phyloP scores from a whole-genome alignment of 2,888 invertebrate species.

The Mesochorus sp. region DNA sequence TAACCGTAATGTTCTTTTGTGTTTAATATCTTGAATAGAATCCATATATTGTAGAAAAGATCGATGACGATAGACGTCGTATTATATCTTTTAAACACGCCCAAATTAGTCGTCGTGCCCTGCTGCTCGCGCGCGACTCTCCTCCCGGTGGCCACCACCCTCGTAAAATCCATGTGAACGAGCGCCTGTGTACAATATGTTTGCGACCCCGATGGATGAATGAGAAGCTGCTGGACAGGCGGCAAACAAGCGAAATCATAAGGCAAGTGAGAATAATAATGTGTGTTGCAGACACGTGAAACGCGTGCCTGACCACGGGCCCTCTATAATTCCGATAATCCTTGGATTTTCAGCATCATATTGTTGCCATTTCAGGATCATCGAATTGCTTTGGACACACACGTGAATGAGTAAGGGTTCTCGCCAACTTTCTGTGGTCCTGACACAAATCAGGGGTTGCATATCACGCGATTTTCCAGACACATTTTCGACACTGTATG shows the following conservation, averaged over 20 bases:
- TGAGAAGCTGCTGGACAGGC: conserved; percentile 33
- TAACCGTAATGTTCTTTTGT: conserved; percentile 55
- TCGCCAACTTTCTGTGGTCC: neutral
- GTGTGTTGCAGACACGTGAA: conserved; percentile 44
- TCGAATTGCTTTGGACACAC: conserved; percentile 11
- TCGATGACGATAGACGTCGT: conserved; percentile 58
- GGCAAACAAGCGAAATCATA: conserved; percentile 61
- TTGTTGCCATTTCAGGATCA: conserved; percentile 63
- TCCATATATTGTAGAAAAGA: conserved; percentile 56
- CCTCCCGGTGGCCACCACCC: conserved; percentile 44
- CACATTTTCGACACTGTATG: conserved; percentile 28
- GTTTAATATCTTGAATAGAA: conserved; percentile 42
- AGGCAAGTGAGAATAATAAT: conserved; percentile 65
- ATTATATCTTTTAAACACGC: conserved; percentile 56
- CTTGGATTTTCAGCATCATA: conserved; percentile 56
- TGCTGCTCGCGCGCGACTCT: conserved; percentile 12
- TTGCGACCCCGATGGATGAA: conserved; percentile 30
- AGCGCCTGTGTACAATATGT: conserved; percentile 5
- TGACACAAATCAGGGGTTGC: conserved; percentile 3
- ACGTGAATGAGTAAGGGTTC: neutral
- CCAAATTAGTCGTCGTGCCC: conserved; percentile 62
- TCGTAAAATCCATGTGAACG: conserved; percentile 47
- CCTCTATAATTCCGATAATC: conserved; percentile 64
- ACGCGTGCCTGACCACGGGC: conserved; percentile 32
- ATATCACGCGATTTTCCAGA: conserved; percentile 21